Evolutionary conservation across 2,113 vertebrate species (phyloP).

Genomic region (Ursus arctos): DNA sequence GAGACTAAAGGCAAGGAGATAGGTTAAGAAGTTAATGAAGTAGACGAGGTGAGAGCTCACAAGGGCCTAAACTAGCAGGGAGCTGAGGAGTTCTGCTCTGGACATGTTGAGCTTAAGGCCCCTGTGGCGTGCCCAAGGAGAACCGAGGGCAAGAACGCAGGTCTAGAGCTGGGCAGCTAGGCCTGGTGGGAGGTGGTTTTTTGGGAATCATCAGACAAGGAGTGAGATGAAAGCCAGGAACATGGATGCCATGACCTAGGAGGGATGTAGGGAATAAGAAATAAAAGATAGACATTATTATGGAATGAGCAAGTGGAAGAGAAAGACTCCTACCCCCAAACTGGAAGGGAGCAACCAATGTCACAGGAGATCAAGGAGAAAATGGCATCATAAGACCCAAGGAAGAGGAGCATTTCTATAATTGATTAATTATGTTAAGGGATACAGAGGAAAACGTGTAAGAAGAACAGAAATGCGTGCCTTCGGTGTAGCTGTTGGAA

Average conservation of each 20-base stretch:
- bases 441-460: background rate
- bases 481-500: background rate
- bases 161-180: background rate
- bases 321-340: background rate
- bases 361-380: background rate
- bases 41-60: background rate
- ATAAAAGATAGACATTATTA: background rate
- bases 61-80: background rate
- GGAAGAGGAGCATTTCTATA: background rate
- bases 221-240: background rate
- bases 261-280: background rate
- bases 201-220: background rate
- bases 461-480: background rate
- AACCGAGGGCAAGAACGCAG: background rate
- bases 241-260: background rate
- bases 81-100: background rate
- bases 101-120: background rate
- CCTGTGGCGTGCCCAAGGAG: rapidly evolving
- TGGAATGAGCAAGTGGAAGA: background rate
- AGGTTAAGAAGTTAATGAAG: background rate
- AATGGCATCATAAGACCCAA: background rate
- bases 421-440: background rate
- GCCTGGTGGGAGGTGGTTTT: background rate
- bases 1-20: background rate
- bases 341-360: background rate